phyloP scores from a whole-genome alignment of 92 coral and sea anemone species.

The Epizoanthus ramosus region DNA sequence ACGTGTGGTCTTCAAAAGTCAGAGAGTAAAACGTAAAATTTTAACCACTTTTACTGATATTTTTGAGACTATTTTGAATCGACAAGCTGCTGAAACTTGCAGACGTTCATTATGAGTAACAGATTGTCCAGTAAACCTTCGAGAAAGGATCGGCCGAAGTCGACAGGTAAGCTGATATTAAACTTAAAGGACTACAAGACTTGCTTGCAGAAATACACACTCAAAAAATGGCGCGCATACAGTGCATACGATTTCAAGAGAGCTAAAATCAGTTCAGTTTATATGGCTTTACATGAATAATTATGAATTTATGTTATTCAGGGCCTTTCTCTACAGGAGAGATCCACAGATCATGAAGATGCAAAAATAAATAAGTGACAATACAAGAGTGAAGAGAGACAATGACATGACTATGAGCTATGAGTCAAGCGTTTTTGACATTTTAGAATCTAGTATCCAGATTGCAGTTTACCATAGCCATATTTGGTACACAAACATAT shows the following conservation, averaged over 20 bases:
- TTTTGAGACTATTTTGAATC: neutral
- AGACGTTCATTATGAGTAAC: slow-evolving; percentile 70
- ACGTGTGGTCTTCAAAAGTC: neutral
- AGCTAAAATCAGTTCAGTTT: too few species aligned
- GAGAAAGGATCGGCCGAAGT: slow-evolving; percentile 89
- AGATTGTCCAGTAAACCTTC: slow-evolving; percentile 95
- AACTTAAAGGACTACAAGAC: neutral
- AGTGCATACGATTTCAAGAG: neutral
- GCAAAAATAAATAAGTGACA: too few species aligned
- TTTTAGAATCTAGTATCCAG: too few species aligned
- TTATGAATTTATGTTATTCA: too few species aligned
- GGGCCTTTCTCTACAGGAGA: too few species aligned
- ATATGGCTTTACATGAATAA: too few species aligned
- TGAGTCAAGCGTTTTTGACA: too few species aligned
- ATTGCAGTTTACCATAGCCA: too few species aligned
- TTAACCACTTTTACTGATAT: neutral
- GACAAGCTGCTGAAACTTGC: neutral
- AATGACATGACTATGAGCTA: too few species aligned
- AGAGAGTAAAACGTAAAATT: slow-evolving; percentile 29
- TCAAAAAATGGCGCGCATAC: neutral
- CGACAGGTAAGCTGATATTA: slow-evolving; percentile 70
- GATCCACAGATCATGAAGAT: too few species aligned
- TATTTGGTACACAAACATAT: too few species aligned
- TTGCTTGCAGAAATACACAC: neutral
- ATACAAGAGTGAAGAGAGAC: too few species aligned